Evolutionary conservation across 2,113 vertebrate species (phyloP), one percentile per base, ranked within the genome.

Genomic region (Nothocercus julius): DNA sequence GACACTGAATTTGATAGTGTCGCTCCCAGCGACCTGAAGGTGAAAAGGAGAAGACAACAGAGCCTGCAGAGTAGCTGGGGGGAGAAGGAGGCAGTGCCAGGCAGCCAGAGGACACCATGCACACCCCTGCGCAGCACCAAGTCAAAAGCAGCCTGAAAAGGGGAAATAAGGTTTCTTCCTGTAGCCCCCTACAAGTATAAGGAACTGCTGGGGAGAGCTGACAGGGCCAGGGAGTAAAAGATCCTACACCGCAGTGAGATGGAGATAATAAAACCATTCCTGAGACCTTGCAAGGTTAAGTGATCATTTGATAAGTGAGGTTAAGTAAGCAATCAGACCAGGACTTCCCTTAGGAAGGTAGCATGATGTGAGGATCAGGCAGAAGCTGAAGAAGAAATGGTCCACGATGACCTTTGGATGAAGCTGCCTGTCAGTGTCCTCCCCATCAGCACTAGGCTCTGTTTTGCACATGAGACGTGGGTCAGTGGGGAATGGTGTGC

Each of bases 231-330:
- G 20, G 11, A 53, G 24, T 32, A 72, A 51, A 76, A 67, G 36
- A 3, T 18, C 17, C 8, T 47, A 6, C 61, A 36, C 73, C 7
- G 17, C 12, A 11, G 45, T 36, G 59, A 77, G 13, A 25, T 63
- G 28, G 67, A 67, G 76, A 67, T 70, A 19, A 36, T 16, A 61
- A 66, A 87, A 27, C 7, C 5, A 4, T 45, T 80, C 25, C 42
- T 22, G 21, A 67, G 32, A 54, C 17, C n/a, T 49, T 74, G 36
- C 18, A 53, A 45, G 40, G 21, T 27, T 0, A 0, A 5, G 25
- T 58, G 28, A 38, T 73, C 27, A 13, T 40, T 54, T 28, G n/a
- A 44, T 36, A 47, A 82, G 34, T 54, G 80, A 73, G 32, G 54
- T 58, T 22, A 42, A 21, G 21, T 42, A 73, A 77, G 34, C 16